Evolutionary conservation across 2,888 invertebrate species (phyloP), one percentile per base, ranked within the genome.

Genomic region (Lycia hirtaria): DNA sequence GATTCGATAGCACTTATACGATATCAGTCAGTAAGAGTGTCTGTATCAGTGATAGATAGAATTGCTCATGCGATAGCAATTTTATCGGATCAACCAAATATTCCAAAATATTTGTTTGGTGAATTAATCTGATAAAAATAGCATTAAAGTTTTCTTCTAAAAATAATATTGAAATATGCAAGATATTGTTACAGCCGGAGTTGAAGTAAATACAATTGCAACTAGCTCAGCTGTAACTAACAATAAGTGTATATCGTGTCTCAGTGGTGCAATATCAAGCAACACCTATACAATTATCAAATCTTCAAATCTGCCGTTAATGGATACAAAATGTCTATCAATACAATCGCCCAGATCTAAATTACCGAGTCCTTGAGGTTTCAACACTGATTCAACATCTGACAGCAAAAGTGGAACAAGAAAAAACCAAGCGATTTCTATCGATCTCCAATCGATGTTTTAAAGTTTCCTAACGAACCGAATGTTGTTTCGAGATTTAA

Each of bases 331-430:
- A 71, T 73, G 71, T 73, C 75, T 78, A 80, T 83, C 81, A 71
- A 73, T 78, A 72, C 72, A 75, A 78, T 75, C 73, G 77, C 69
- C 69, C 73, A 77, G 81, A 86, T 87, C 87, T 82, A 76, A 81
- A 82, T 83, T 76, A 72, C 69, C 26, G 62, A 68, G 81, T 84
- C 83, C 83, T 83, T 86, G 71, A 65, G 32, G 38, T 82, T 82
- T 78, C 83, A 76, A 80, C 80, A 86, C 71, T 50, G 51, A 45
- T 47, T 26, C 41, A 44, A 48, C 55, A 55, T 60, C 65, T 52
- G 56, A 54, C 62, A 38, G 51, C 33, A 47, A 61, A 67, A 62
- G 56, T 62, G 47, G 62, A 61, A 58, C 60, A 62, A 59, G 47
- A 59, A 65, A 58, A 52, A 44, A 30, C 30, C 41, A 48, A 40